These are phyloP conservation scores for Desmophyllum pertusum DNA, from an alignment of 92 coral and sea anemone genomes.

Conservation along the genomic window DNA sequence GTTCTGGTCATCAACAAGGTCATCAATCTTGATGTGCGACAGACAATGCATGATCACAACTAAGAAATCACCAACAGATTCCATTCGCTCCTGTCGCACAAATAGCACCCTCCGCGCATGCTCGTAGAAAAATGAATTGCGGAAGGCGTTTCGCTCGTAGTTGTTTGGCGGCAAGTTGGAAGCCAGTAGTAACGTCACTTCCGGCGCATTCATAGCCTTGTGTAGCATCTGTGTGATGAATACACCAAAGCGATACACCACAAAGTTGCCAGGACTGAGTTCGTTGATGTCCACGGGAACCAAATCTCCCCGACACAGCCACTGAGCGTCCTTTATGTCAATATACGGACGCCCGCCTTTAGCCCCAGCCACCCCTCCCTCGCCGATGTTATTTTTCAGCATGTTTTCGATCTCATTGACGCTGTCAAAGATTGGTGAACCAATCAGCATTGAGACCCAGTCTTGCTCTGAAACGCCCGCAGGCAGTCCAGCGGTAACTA, in stretches of 20 bases:
- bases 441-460: slow-evolving; percentile 93
- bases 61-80: slow-evolving; percentile 95
- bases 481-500: slow-evolving; percentile 80
- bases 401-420: slow-evolving; percentile 92
- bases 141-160: slow-evolving; percentile 92
- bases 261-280: slow-evolving; percentile 93
- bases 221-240: slow-evolving; percentile 90
- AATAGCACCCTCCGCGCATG: slow-evolving; percentile 95
- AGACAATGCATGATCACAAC: slow-evolving; percentile 96
- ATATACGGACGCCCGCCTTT: slow-evolving; percentile 89
- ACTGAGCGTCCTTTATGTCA: slow-evolving; percentile 97
- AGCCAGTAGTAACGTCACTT: slow-evolving; percentile 95
- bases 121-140: slow-evolving; percentile 98
- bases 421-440: slow-evolving; percentile 94
- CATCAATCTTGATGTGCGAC: slow-evolving; percentile 89
- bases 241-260: slow-evolving; percentile 98
- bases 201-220: slow-evolving; percentile 91
- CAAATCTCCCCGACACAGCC: slow-evolving; percentile 95
- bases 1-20: slow-evolving; percentile 86
- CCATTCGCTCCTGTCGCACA: slow-evolving; percentile 96
- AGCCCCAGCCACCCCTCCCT: slow-evolving; percentile 94
- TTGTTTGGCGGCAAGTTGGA: slow-evolving; percentile 95
- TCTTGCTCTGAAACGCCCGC: slow-evolving; percentile 95
- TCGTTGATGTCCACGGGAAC: slow-evolving; percentile 96
- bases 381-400: slow-evolving; percentile 90